phyloP scores from a whole-genome alignment of 2,797 vertebrate genomes.

The Aeoliscus strigatus region DNA sequence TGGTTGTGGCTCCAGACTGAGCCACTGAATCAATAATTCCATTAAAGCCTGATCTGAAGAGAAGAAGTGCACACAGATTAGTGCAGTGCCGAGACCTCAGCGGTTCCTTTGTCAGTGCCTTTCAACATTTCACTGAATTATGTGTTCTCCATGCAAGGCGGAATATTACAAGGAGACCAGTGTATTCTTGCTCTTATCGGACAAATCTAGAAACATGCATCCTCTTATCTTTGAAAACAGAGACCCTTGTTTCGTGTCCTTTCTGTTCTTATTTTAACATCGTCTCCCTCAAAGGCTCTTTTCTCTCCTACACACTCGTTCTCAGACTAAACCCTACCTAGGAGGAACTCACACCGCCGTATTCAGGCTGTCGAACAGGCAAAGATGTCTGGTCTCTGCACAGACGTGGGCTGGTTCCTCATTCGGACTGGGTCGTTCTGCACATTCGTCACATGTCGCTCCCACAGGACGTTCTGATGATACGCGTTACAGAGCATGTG shows the following conservation, averaged over 20 bases:
- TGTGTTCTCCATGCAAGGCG: too few species aligned
- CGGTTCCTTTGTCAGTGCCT: too few species aligned
- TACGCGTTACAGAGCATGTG: constrained; percentile 18
- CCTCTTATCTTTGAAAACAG: not conserved
- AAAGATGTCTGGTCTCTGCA: not conserved
- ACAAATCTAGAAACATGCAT: too few species aligned
- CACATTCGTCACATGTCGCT: constrained; percentile 27
- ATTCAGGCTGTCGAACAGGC: not conserved
- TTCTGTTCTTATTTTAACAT: constrained; percentile 1
- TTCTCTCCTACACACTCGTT: constrained; percentile 9
- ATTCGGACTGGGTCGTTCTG: not conserved
- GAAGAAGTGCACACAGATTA: too few species aligned
- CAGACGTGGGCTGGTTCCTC: constrained; percentile 9
- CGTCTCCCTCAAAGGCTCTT: not conserved
- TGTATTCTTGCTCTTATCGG: too few species aligned
- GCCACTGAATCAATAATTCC: too few species aligned
- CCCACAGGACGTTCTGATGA: constrained; percentile 16
- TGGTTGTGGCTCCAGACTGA: too few species aligned
- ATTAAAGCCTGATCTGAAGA: too few species aligned
- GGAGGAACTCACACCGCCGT: not conserved
- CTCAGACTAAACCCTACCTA: too few species aligned
- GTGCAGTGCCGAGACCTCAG: too few species aligned
- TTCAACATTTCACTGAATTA: too few species aligned
- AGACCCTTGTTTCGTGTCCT: not conserved
- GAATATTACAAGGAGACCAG: too few species aligned